Evolutionary conservation across 2,113 vertebrate genomes (phyloP).

Genomic region (Bubo bubo): DNA sequence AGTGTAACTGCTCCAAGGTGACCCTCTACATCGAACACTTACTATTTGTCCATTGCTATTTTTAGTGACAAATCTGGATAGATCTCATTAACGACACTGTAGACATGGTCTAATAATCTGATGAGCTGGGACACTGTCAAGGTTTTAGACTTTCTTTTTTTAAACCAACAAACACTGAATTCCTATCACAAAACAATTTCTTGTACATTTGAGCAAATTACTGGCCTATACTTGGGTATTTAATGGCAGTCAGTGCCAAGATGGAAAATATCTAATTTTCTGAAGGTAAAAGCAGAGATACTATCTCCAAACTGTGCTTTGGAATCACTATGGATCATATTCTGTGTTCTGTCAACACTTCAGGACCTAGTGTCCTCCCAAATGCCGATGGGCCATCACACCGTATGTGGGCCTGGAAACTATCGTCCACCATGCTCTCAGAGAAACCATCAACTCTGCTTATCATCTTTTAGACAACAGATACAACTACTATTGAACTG

Average conservation of each 20-base stretch:
- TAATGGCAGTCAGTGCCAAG: background rate
- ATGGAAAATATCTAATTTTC: background rate
- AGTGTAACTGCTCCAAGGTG: slow-evolving; percentile 24
- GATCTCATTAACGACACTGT: slow-evolving; percentile 25
- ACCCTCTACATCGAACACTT: background rate
- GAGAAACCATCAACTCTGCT: background rate
- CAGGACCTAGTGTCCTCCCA: background rate
- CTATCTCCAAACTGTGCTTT: background rate
- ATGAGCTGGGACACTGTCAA: slow-evolving; percentile 36
- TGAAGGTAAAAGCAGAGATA: background rate
- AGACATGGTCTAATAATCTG: slow-evolving; percentile 32
- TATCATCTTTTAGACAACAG: background rate
- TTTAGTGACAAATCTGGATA: slow-evolving; percentile 52
- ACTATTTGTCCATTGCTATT: slow-evolving; percentile 30
- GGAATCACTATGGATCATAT: background rate
- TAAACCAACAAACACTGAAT: background rate
- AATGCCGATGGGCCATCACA: background rate
- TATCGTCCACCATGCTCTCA: background rate
- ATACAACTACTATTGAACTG: background rate
- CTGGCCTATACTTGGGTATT: background rate
- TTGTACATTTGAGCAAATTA: background rate
- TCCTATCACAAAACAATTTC: background rate
- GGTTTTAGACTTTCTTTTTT: background rate
- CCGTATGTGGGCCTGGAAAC: background rate
- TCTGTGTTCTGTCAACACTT: background rate